Conservation (phyloP, 2,113 vertebrate species). For the Muntiacus muntjak region DNA sequence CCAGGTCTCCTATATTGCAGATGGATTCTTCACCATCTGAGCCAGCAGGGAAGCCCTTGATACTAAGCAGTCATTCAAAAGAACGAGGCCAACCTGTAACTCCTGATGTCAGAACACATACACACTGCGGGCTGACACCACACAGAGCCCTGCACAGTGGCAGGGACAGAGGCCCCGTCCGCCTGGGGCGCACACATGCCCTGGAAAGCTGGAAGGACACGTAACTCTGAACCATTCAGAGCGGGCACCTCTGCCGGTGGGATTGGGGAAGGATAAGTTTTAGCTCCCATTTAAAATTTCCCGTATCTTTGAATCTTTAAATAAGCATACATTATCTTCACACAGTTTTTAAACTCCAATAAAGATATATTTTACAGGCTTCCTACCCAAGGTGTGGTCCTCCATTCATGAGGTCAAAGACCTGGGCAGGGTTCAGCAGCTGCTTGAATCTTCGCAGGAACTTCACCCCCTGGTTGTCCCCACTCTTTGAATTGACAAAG, state of each 20-base stretch:
- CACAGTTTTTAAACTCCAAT: neutral
- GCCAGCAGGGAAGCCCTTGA: neutral
- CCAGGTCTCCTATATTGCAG: neutral
- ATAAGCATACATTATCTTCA: neutral
- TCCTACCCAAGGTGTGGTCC: slow-evolving; percentile 97
- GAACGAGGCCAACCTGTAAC: neutral
- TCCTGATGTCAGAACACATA: rapidly evolving
- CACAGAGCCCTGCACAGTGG: rapidly evolving
- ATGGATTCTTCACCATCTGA: neutral
- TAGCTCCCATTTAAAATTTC: neutral
- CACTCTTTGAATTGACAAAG: slow-evolving; percentile 98
- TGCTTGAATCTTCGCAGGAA: slow-evolving; percentile 97
- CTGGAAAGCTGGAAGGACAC: neutral
- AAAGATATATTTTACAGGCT: neutral
- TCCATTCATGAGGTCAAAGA: slow-evolving; percentile 99
- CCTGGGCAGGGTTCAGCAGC: slow-evolving; percentile 96
- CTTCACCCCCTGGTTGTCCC: slow-evolving; percentile 98
- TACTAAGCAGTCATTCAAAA: neutral
- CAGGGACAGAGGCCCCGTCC: rapidly evolving
- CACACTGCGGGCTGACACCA: rapidly evolving
- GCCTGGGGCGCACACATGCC: rapidly evolving
- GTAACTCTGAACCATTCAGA: neutral
- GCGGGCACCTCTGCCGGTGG: neutral
- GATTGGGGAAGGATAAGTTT: neutral
- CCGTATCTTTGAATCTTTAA: neutral